Evolutionary conservation across 2,888 invertebrate species (phyloP).

Genomic region (Agrotis exclamationis): DNA sequence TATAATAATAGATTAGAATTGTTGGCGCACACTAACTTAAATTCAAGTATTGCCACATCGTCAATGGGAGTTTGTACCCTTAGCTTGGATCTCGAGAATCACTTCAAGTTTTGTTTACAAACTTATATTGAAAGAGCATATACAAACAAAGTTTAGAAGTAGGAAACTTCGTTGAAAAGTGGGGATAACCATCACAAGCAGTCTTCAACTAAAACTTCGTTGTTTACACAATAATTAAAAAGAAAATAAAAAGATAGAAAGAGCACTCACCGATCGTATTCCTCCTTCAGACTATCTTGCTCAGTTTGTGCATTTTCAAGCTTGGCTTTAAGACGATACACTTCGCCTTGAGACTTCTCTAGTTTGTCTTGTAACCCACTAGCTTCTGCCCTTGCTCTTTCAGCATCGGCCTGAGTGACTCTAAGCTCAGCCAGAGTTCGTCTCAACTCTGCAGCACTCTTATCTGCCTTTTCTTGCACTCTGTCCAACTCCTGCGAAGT

Average conservation of each 20-base stretch:
- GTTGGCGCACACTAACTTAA: no score
- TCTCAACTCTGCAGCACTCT: conserved; percentile 95
- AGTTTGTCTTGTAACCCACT: conserved; percentile 97
- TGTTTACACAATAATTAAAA: conserved; percentile 4
- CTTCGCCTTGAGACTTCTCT: conserved; percentile 98
- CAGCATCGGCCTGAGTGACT: conserved; percentile 97
- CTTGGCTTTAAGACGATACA: conserved; percentile 97
- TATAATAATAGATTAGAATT: no score
- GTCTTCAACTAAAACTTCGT: conserved; percentile 5
- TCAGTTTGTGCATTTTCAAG: conserved; percentile 98
- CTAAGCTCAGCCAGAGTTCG: conserved; percentile 97
- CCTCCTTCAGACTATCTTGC: conserved; percentile 97
- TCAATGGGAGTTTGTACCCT: conserved; percentile 5
- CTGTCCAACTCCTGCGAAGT: conserved; percentile 96
- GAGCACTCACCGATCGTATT: conserved; percentile 93
- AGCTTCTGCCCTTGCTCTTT: conserved; percentile 96
- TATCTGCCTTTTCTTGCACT: conserved; percentile 96
- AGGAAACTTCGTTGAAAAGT: conserved; percentile 21
- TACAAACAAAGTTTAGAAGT: conserved; percentile 41
- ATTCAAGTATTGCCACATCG: neutral
- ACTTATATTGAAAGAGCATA: conserved; percentile 28
- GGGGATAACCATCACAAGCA: conserved; percentile 12
- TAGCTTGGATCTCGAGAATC: conserved; percentile 2
- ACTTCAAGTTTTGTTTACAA: conserved; percentile 9
- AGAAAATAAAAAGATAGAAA: neutral